Conservation (phyloP, 2,797 vertebrate species). For the Acrossocheilus fasciatus region DNA sequence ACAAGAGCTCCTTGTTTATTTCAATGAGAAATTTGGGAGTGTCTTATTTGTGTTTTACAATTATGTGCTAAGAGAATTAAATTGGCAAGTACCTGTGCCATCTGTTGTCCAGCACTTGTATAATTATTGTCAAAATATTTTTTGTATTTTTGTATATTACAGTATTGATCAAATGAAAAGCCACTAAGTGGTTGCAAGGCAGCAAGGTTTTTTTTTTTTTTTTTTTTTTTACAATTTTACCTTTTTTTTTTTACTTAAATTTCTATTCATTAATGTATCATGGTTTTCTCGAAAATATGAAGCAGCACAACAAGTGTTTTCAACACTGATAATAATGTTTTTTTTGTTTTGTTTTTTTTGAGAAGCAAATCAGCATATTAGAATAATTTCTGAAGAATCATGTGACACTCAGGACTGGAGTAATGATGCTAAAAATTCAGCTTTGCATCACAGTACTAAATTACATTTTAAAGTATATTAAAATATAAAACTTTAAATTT, state of each 20-base stretch:
- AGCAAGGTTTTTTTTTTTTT: background rate
- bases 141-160: constrained; percentile 34
- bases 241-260: background rate
- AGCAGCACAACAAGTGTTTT: background rate
- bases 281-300: background rate
- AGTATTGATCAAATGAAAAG: background rate
- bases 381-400: background rate
- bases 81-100: background rate
- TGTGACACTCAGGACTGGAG: background rate
- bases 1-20: constrained; percentile 22
- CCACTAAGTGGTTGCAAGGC: constrained; percentile 29
- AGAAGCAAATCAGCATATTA: background rate
- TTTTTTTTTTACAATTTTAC: background rate
- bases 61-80: background rate
- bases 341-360: background rate
- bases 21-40: constrained; percentile 33
- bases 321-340: background rate
- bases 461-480: background rate
- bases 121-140: background rate
- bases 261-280: background rate
- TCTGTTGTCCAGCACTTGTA: constrained; percentile 23
- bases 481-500: background rate
- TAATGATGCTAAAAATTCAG: background rate
- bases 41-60: constrained; percentile 9
- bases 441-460: background rate